phyloP scores from a whole-genome alignment of 2,888 invertebrate species.

The Ophioninae sp. region DNA sequence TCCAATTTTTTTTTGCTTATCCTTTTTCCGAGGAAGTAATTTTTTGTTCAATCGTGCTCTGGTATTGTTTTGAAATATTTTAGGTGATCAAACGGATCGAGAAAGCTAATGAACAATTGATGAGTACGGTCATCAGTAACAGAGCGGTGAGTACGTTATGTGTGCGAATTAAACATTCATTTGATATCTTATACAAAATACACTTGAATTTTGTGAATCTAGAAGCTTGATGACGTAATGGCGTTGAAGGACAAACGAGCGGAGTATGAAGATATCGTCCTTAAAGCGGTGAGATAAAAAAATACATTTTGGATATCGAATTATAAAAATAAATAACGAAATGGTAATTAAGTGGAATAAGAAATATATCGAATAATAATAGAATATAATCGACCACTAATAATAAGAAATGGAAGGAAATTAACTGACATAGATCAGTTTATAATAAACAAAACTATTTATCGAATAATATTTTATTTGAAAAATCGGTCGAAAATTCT shows the following conservation, averaged over 20 bases:
- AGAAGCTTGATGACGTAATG: slow-evolving; percentile 74
- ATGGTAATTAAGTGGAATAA: too few relatives aligned
- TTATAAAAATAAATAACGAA: neutral
- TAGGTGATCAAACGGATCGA: slow-evolving; percentile 75
- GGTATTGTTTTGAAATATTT: slow-evolving; percentile 30
- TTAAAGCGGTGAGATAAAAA: slow-evolving; percentile 73
- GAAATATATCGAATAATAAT: neutral
- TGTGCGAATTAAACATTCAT: slow-evolving; percentile 14
- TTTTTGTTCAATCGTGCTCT: neutral
- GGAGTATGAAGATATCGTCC: slow-evolving; percentile 75
- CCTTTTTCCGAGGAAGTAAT: neutral
- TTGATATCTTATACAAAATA: neutral
- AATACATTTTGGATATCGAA: neutral
- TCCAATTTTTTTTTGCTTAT: neutral
- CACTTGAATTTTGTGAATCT: slow-evolving; percentile 36
- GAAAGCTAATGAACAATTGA: slow-evolving; percentile 72
- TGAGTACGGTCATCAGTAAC: slow-evolving; percentile 70
- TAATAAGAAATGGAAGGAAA: neutral
- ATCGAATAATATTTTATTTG: neutral
- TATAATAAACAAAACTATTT: neutral
- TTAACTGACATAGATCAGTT: neutral
- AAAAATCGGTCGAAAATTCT: neutral
- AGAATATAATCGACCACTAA: neutral
- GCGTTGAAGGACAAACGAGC: slow-evolving; percentile 73
- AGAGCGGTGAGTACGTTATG: slow-evolving; percentile 68